Percentiles rank a stretch among this genome's conserved stretches.
Conservation (phyloP, 2,888 invertebrate genomes). For the Lottia gigantea region DNA sequence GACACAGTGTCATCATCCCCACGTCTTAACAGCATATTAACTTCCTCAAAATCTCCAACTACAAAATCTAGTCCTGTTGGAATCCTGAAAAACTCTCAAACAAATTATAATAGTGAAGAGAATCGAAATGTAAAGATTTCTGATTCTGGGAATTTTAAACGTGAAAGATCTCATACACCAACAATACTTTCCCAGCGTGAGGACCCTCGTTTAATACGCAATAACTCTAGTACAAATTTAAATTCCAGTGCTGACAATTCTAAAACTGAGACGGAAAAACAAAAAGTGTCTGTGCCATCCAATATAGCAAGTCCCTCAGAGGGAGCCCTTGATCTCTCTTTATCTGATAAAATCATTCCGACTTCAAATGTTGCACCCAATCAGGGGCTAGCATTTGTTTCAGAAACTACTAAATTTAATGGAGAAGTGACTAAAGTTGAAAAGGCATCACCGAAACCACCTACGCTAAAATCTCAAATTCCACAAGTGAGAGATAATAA, state of each 20-base stretch:
- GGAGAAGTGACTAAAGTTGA: conserved; percentile 23
- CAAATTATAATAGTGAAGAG: background rate
- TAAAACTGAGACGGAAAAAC: background rate
- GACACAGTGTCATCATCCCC: background rate
- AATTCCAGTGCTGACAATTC: background rate
- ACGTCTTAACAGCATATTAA: background rate
- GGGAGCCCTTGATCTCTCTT: background rate
- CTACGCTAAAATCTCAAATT: conserved; percentile 14
- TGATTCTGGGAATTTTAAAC: background rate
- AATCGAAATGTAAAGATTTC: background rate
- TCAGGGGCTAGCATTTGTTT: background rate
- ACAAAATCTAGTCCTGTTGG: background rate
- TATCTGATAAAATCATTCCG: conserved; percentile 1
- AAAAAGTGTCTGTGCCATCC: background rate
- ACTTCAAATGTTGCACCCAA: background rate
- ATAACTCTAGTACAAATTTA: background rate
- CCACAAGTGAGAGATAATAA: conserved; percentile 7
- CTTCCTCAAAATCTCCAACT: background rate
- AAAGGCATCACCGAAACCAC: conserved; percentile 6
- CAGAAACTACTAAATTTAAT: conserved; percentile 25
- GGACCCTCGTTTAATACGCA: background rate
- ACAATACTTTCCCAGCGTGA: background rate
- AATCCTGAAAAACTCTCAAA: background rate
- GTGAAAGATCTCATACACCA: conserved; percentile 1
- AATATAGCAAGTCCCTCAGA: background rate